Base-by-base conservation (phyloP, 2,113 vertebrate species). In the Petroica traversi region DNA sequence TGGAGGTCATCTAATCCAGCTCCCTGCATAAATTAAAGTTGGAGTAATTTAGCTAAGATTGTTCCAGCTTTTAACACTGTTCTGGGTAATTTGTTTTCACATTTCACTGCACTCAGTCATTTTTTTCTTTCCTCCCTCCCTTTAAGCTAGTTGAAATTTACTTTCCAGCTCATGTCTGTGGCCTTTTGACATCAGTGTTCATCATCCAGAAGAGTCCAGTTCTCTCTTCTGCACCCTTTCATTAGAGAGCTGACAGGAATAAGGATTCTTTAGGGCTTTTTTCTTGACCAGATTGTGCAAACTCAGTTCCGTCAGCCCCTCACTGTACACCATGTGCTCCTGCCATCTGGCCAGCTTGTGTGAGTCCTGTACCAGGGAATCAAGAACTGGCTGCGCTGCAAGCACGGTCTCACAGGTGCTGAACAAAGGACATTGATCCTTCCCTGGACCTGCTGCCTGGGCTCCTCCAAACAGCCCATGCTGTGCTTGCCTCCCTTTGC, bases 311-410 rank as follows among this genome's bases (percentile, higher is more conserved):
- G 0, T 7, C 14, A 58, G 12, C 62, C 31, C 3, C 19, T 66
- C 38, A 1, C 0, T 45, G 57, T 5, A 16, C 16, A 0, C 48
- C 80, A 1, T 2, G 23, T 54, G 25, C 58, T 63, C 2, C 51
- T 34, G 33, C 79, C 36, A 17, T 22, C 74, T 85, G 64, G 6
- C 25, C 78, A 59, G 45, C 54, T 7, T 8, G 10, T 8, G 33
- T 16, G 57, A 71, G 46, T 3, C 12, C 54, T 40, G 43, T 6
- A 3, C 4, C 1, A 1, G 11, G 41, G 14, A 69, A 29, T 34
- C 79, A n/a, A 28, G 3, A 2, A 1, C 23, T 10, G 77, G 33
- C 51, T 12, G 34, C 4, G 0, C 66, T 57, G 66, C 49, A 48
- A 0, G 0, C 58, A 15, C 1, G 8, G 34, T 5, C 49, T 34